phyloP scores from a whole-genome alignment of 2,113 vertebrate genomes.

The Saguinus imperator region DNA sequence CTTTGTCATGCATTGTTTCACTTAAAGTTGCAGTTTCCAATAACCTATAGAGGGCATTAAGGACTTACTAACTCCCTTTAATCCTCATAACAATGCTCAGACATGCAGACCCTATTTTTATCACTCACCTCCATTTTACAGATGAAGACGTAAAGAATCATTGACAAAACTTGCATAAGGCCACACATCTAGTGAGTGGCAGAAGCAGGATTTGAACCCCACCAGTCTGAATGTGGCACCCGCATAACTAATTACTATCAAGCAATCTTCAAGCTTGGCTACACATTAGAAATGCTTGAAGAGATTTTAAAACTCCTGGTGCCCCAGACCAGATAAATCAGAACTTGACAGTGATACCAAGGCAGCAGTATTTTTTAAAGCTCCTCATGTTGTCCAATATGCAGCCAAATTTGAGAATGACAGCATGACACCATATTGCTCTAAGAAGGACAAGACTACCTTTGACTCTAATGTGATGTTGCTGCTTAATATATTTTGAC shows the following conservation, averaged over 20 bases:
- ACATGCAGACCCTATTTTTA: not conserved
- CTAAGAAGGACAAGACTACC: not conserved
- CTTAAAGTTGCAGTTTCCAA: not conserved
- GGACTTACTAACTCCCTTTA: not conserved
- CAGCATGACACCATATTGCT: fast-evolving
- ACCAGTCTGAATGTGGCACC: not conserved
- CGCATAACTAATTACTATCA: not conserved
- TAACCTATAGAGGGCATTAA: not conserved
- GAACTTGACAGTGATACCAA: not conserved
- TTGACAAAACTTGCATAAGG: not conserved
- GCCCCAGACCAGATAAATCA: not conserved
- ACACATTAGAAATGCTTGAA: not conserved
- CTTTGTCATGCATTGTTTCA: not conserved
- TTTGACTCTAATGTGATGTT: not conserved
- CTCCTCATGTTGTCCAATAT: not conserved
- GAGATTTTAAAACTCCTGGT: not conserved
- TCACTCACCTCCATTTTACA: not conserved
- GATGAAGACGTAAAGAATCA: not conserved
- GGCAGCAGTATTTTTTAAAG: not conserved
- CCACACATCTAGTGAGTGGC: not conserved
- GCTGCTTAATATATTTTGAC: not conserved
- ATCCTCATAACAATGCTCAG: not conserved
- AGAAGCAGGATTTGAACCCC: not conserved
- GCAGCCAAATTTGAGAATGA: not conserved
- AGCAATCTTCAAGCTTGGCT: not conserved